Evolutionary conservation across 2,113 vertebrate genomes (phyloP), one percentile per base, ranked within the genome.

Genomic region (Nestor notabilis): DNA sequence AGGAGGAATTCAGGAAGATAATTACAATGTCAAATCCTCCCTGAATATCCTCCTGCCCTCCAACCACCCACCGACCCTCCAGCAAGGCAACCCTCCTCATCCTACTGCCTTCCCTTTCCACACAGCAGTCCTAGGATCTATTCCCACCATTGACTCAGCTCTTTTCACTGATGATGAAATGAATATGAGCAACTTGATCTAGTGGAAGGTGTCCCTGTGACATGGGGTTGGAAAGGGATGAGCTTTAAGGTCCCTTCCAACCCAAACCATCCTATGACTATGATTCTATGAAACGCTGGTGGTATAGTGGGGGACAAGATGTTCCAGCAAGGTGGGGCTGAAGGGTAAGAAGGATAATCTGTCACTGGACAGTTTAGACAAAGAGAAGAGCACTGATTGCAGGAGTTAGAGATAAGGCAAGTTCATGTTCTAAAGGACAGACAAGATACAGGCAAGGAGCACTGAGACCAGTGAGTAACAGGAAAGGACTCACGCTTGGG

Each of bases 401-500:
- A 86, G 43, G 52, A 66, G 25, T 20, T 18, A n/a, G n/a, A 44
- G 31, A 31, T 11, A 37, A 20, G 21, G 15, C 0, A 6, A 66
- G n/a, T 4, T 49, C 25, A 4, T 55, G 31, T 9, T 43, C 84
- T 56, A 50, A 66, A 76, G 63, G n/a, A 76, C 50, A 85, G 79
- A 55, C 1, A 7, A 65, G 43, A 11, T 13, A 15, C 3, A 33
- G 23, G 3, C 0, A 6, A 29, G 46, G 55, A 53, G 15, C 44
- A 18, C 5, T 8, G 56, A 55, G 47, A 56, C 7, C 4, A 2
- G 14, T 21, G 11, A 78, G 41, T 27, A 60, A 33, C 5, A 46
- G 55, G 29, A 43, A 47, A 41, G 25, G 66, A 33, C 21, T n/a
- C 21, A 20, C 0, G 2, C 5, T 41, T 75, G 28, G 33, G 14